Evolutionary conservation across 2,888 invertebrate species (phyloP), one percentile per base, ranked within the genome.

Genomic region (Ophion slaviceki): DNA sequence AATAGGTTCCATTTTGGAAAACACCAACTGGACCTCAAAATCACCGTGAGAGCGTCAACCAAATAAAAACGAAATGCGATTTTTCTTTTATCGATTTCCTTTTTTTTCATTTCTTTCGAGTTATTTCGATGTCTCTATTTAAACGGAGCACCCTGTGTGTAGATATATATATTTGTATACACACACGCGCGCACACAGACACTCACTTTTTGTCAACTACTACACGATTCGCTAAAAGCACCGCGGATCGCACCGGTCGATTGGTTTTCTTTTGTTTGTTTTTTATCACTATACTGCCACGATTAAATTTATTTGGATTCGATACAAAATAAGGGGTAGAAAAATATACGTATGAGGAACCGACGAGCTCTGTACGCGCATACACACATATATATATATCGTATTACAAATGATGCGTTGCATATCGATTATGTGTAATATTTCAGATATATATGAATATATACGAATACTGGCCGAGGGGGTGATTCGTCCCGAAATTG

Each of bases 261-360:
- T 80, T 66, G 14, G 66, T 75, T 68, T 72, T 80, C 36, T 77
- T 62, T 66, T 62, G n/a, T 40, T 47, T 59, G 24, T 17, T 32
- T 62, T 67, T 61, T 72, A 72, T 71, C 62, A 68, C 77, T 84
- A 82, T 77, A 70, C 66, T 84, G 59, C 74, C 82, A 84, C 72
- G 75, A 86, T 80, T 82, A 75, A 68, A 84, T 86, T 86, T 67
- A 79, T 59, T 53, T 75, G 71, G 80, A 80, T 82, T 80, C 82
- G 84, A 86, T 86, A 87, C 84, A 87, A 86, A 82, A 87, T 84
- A 84, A 86, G 74, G 84, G 86, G 87, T 86, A 87, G 86, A 87
- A 87, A 87, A 86, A 87, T 87, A 87, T 84, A 84, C 82, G 82
- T 86, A 80, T 87, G 84, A 84, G 87, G 86, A 87, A 84, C 62